These are phyloP conservation scores for Okapia johnstoni DNA, from an alignment of 2,113 vertebrate genomes.

Conservation along the genomic window DNA sequence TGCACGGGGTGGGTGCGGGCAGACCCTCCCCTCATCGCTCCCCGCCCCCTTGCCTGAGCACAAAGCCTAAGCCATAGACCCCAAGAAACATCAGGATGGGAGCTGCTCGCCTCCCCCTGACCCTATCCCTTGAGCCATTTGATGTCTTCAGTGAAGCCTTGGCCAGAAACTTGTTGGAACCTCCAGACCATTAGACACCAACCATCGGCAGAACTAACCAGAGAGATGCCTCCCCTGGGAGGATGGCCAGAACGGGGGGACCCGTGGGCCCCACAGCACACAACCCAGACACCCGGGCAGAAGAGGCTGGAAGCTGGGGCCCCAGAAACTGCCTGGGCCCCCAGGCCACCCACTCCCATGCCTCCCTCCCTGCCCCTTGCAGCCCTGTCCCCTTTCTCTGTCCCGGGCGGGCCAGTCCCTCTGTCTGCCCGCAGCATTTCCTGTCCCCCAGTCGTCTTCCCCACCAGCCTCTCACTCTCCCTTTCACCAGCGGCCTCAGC, in stretches of 20 bases:
- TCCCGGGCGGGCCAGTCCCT: neutral
- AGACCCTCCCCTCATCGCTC: neutral
- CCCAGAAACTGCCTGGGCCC: neutral
- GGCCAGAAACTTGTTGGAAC: neutral
- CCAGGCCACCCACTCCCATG: neutral
- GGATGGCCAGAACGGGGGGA: neutral
- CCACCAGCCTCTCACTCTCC: neutral
- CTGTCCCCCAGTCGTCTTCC: neutral
- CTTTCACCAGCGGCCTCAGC: neutral
- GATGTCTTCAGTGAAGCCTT: neutral
- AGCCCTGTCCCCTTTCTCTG: neutral
- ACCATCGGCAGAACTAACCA: neutral
- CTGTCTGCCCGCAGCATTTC: neutral
- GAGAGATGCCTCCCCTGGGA: neutral
- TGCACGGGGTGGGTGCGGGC: neutral
- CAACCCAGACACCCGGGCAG: neutral
- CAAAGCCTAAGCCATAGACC: neutral
- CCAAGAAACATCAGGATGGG: neutral
- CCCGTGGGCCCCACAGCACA: fast-evolving
- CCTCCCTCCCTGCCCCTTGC: fast-evolving
- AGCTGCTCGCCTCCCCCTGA: neutral
- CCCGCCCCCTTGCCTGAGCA: neutral
- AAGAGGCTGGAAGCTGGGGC: neutral
- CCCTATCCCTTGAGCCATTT: neutral
- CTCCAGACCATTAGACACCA: neutral